Evolutionary conservation across 2,797 vertebrate genomes (phyloP).

Genomic region (Rhodeus uyekii): DNA sequence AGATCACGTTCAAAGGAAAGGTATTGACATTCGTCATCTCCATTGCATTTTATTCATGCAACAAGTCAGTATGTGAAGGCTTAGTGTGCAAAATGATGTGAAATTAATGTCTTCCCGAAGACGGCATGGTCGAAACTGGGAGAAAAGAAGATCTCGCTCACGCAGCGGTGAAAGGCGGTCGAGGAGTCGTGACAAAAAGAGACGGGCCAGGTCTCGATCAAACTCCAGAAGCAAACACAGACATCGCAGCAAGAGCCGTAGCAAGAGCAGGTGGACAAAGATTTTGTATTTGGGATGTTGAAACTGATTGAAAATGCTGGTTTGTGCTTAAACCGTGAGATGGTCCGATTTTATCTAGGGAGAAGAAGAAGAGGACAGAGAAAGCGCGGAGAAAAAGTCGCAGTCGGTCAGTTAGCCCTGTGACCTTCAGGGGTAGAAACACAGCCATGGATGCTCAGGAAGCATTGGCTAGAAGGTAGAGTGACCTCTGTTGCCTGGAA

Average conservation of each 20-base stretch:
- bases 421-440: conserved; percentile 91
- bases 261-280: conserved; percentile 10
- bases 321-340: conserved; percentile 29
- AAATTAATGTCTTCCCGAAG: conserved; percentile 70
- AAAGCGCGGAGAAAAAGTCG: conserved; percentile 89
- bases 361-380: conserved; percentile 89
- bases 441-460: conserved; percentile 99
- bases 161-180: conserved; percentile 77
- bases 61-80: not conserved
- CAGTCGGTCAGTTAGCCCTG: conserved; percentile 86
- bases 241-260: conserved; percentile 82
- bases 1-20: conserved; percentile 92
- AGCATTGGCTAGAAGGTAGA: conserved; percentile 92
- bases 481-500: not conserved
- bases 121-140: conserved; percentile 90
- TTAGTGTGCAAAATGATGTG: conserved; percentile 21
- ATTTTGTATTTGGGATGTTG: not conserved
- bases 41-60: not conserved
- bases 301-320: not conserved
- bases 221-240: conserved; percentile 89
- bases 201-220: conserved; percentile 86
- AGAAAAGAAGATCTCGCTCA: conserved; percentile 86
- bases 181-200: conserved; percentile 86
- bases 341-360: conserved; percentile 71
- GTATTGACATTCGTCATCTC: conserved; percentile 62